Conservation (phyloP, 2,888 invertebrate genomes). For the Drosophila atroscutellata region DNA sequence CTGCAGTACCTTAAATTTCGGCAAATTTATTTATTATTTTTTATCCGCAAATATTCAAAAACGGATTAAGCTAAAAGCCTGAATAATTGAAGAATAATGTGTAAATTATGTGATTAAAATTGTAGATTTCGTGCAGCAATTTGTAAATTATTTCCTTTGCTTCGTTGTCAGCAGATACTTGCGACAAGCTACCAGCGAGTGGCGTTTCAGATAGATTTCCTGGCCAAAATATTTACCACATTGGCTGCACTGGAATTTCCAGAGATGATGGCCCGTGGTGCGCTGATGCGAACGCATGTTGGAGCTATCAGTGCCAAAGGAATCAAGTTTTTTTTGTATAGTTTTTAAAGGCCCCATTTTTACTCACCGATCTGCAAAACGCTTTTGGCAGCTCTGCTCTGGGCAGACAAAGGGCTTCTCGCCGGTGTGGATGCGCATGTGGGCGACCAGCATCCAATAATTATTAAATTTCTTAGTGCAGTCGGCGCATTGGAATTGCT, state of each 20-base stretch:
- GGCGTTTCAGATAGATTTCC: constrained; percentile 88
- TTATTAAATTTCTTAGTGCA: constrained; percentile 89
- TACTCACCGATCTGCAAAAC: constrained; percentile 87
- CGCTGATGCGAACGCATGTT: constrained; percentile 90
- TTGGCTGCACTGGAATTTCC: constrained; percentile 88
- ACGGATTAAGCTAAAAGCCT: too few species aligned
- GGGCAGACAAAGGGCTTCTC: constrained; percentile 90
- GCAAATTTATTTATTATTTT: background rate
- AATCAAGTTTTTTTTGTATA: background rate
- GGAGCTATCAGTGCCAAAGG: constrained; percentile 85
- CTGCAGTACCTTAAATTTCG: background rate
- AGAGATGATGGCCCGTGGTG: constrained; percentile 89
- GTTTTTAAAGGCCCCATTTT: background rate
- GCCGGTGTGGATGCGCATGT: constrained; percentile 89
- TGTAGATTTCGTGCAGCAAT: too few species aligned
- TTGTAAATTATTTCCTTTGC: constrained; percentile 25
- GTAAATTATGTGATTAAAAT: too few species aligned
- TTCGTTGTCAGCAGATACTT: constrained; percentile 85
- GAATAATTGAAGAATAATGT: too few species aligned
- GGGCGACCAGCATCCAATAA: constrained; percentile 90
- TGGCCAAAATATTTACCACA: constrained; percentile 90
- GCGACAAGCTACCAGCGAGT: constrained; percentile 88
- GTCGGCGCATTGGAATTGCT: constrained; percentile 70
- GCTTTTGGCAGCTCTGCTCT: constrained; percentile 87
- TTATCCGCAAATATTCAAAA: background rate